A percentile compares a stretch with the other conserved stretches of the same genome.
phyloP scores from a whole-genome alignment of 2,113 vertebrate species.

The Hemiprocne comata region DNA sequence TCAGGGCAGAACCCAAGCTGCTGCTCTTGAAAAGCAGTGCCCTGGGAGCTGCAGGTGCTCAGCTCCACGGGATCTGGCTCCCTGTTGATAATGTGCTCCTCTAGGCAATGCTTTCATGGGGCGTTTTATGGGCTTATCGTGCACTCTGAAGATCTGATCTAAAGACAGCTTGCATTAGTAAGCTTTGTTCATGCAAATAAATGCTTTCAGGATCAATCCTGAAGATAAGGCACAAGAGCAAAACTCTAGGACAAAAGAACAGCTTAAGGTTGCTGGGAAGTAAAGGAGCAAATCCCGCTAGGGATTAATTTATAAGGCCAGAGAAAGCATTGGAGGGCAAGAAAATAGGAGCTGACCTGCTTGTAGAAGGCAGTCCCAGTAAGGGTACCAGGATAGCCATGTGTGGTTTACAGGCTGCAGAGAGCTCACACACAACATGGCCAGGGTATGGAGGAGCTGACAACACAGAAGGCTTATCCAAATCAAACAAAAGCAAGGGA shows the following conservation, averaged over 20 bases:
- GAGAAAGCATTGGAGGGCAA: neutral
- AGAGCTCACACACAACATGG: rapidly evolving
- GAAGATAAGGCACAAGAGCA: neutral
- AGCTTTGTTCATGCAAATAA: neutral
- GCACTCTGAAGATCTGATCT: neutral
- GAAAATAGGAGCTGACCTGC: neutral
- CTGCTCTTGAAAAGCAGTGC: neutral
- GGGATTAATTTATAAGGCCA: neutral
- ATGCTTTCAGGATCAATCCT: neutral
- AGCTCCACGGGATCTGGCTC: neutral
- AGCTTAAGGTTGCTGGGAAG: neutral
- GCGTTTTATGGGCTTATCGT: neutral
- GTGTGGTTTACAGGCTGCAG: neutral
- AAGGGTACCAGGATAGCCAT: neutral
- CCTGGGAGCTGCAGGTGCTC: neutral
- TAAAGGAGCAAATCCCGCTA: neutral
- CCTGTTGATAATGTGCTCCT: neutral
- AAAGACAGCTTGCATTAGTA: neutral
- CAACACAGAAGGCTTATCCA: neutral
- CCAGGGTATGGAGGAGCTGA: neutral
- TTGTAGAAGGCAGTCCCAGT: neutral
- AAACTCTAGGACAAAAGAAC: neutral
- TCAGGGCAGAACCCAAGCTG: neutral
- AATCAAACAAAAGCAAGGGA: neutral
- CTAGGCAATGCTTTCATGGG: neutral